These are phyloP conservation scores for Acipenser oxyrinchus DNA, from an alignment of 2,797 vertebrate genomes.

Conservation along the genomic window DNA sequence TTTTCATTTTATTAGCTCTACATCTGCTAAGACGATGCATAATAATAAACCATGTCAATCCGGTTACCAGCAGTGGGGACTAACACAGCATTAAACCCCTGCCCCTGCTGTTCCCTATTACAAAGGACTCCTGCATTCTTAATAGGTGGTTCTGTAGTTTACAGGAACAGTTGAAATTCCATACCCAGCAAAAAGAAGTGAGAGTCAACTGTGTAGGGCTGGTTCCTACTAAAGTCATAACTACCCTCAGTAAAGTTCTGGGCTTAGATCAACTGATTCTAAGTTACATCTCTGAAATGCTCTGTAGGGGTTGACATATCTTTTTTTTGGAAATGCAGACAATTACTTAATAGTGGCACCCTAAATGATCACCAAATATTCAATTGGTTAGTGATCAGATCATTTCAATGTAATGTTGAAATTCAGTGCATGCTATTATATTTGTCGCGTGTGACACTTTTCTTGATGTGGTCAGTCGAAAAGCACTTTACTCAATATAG, in stretches of 20 bases:
- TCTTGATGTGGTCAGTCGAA: too few species aligned
- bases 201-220: background rate
- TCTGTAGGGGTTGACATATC: too few species aligned
- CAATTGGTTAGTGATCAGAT: too few species aligned
- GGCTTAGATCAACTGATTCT: background rate
- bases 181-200: background rate
- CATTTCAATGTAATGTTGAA: too few species aligned
- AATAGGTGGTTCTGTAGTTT: background rate
- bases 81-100: conserved; percentile 1
- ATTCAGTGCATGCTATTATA: too few species aligned
- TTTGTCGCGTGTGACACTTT: too few species aligned
- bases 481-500: too few species aligned
- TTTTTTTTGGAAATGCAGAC: too few species aligned
- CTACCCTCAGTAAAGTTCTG: background rate
- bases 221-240: background rate
- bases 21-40: background rate
- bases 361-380: too few species aligned
- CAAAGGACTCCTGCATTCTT: background rate
- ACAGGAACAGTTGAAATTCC: background rate
- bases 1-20: conserved; percentile 5
- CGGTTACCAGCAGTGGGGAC: background rate
- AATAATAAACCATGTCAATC: conserved; percentile 6
- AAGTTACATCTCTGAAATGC: too few species aligned
- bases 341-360: too few species aligned
- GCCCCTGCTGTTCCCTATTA: conserved; percentile 1